Percentiles rank a stretch among this genome's conserved stretches.
Evolutionary conservation across 2,797 vertebrate species (phyloP).

Genomic region (Euphonia xanthogaster): DNA sequence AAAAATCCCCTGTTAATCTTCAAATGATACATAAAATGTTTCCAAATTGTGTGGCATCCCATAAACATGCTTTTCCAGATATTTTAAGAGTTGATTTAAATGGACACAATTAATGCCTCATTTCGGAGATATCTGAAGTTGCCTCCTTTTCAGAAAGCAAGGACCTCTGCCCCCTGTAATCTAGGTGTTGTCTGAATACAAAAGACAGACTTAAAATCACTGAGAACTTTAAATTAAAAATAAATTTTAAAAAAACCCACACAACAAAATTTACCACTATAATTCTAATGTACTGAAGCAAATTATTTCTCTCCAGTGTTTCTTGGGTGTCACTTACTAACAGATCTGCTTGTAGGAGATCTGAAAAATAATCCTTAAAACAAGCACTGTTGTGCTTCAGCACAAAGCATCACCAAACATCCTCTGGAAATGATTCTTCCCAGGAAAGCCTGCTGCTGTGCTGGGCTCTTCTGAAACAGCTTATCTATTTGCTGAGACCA

Average conservation of each 20-base stretch:
- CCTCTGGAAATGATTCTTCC: not conserved
- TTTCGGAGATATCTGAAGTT: not conserved
- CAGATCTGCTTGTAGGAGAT: not conserved
- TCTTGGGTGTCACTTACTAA: not conserved
- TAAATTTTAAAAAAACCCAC: rapidly evolving
- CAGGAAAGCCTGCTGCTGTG: not conserved
- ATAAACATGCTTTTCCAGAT: not conserved
- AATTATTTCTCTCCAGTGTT: not conserved
- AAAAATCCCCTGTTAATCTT: not conserved
- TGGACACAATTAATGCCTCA: not conserved
- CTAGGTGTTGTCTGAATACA: not conserved
- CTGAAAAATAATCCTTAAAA: not conserved
- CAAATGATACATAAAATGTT: not conserved
- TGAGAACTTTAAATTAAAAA: not conserved
- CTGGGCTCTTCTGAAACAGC: not conserved
- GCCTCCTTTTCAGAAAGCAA: not conserved
- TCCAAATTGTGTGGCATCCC: not conserved
- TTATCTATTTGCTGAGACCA: not conserved
- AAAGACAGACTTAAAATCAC: not conserved
- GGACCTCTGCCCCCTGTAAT: not conserved
- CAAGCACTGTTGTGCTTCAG: not conserved
- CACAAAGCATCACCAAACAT: not conserved
- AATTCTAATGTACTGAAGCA: not conserved
- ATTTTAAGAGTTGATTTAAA: not conserved
- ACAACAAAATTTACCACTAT: not conserved